A percentile compares a stretch with the other conserved stretches of the same genome.
These are phyloP conservation scores for Platorchestia sp. DNA, from an alignment of 1,140 invertebrate species.

Conservation along the genomic window DNA sequence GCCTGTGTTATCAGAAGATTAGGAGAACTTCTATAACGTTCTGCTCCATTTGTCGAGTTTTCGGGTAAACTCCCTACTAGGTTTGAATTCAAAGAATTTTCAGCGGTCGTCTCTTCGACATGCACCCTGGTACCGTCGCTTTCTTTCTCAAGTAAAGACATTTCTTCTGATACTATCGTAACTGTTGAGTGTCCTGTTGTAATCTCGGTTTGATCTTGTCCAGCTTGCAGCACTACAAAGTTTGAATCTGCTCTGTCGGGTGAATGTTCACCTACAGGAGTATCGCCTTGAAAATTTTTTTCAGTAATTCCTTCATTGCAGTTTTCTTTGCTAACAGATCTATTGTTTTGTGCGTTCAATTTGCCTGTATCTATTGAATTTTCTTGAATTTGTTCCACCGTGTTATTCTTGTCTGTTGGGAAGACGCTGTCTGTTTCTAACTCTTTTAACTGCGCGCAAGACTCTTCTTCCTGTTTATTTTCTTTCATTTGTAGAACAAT, in stretches of 20 bases:
- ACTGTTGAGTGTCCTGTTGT: neutral
- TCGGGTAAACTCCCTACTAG: neutral
- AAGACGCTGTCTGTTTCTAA: neutral
- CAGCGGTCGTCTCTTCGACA: neutral
- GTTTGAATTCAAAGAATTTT: neutral
- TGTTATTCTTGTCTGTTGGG: neutral
- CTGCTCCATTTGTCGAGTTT: neutral
- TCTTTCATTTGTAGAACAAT: neutral
- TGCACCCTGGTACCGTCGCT: neutral
- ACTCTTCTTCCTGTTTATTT: neutral
- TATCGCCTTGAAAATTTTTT: neutral
- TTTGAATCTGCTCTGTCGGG: neutral
- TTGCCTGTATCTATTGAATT: neutral
- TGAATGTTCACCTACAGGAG: neutral
- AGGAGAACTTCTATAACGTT: slow-evolving; percentile 1
- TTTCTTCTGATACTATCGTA: neutral
- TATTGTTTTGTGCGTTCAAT: neutral
- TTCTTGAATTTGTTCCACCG: neutral
- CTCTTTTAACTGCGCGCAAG: neutral
- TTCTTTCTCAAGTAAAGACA: too few relatives aligned
- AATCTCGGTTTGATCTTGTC: neutral
- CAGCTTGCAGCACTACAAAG: neutral
- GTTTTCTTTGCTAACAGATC: neutral
- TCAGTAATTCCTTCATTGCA: neutral
- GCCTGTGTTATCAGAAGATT: slow-evolving; percentile 27